Conservation (phyloP, 92 coral and sea anemone species). For the Siderastrea radians region DNA sequence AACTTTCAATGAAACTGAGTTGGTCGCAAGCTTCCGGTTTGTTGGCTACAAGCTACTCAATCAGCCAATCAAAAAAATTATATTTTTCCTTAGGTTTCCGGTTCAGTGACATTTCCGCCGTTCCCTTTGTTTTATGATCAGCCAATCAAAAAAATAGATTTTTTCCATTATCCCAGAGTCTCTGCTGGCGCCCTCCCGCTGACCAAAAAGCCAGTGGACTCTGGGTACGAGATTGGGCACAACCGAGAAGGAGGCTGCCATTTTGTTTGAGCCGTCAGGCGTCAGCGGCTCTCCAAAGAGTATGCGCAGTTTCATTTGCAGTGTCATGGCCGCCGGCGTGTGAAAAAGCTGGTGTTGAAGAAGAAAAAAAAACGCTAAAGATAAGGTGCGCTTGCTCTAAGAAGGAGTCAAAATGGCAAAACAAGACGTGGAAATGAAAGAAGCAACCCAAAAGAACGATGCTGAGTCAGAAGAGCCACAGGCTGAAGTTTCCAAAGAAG, state of each 20-base stretch:
- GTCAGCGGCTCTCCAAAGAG: constrained; percentile 21
- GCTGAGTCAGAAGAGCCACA: constrained; percentile 75
- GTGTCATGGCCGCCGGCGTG: constrained; percentile 71
- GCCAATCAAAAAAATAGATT: too few relatives aligned
- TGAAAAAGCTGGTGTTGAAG: constrained; percentile 10
- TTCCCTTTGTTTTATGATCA: too few relatives aligned
- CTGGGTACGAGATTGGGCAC: too few relatives aligned
- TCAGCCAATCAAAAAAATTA: too few relatives aligned
- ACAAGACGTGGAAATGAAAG: constrained; percentile 98
- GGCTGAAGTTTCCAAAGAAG: constrained; percentile 91
- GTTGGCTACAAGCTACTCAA: too few relatives aligned
- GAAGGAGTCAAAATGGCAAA: constrained; percentile 61
- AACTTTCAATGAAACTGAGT: too few relatives aligned
- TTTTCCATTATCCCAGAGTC: too few relatives aligned
- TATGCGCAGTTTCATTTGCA: constrained; percentile 49
- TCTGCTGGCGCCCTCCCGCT: too few relatives aligned
- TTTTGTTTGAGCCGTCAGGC: neutral
- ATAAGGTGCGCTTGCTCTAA: neutral
- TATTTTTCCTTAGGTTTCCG: too few relatives aligned
- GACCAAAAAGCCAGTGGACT: too few relatives aligned
- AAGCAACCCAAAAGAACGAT: constrained; percentile 54
- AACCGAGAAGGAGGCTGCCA: constrained; percentile 6
- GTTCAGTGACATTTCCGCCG: too few relatives aligned
- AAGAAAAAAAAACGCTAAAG: neutral
- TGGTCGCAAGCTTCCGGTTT: too few relatives aligned